These are phyloP conservation scores for Maniola hyperantus DNA, from an alignment of 2,888 invertebrate species.

Conservation along the genomic window DNA sequence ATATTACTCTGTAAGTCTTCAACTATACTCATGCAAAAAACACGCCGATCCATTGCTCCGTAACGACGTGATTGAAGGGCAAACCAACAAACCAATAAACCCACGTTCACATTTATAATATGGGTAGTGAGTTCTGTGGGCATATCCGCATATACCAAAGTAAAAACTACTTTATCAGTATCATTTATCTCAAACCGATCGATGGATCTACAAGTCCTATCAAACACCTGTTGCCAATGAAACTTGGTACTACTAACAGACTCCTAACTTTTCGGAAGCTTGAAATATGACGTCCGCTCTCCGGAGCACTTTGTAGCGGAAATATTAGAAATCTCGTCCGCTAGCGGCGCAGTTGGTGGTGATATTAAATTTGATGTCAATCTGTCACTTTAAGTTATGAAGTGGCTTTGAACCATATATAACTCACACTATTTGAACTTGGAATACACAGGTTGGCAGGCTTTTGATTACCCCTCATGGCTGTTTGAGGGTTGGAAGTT, in stretches of 20 bases:
- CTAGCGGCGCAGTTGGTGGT: slow-evolving; percentile 18
- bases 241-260: slow-evolving; percentile 5
- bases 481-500: too few relatives aligned
- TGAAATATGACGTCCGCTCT: slow-evolving; percentile 24
- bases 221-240: slow-evolving; percentile 22
- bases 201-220: background rate
- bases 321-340: slow-evolving; percentile 22
- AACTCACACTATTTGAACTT: too few relatives aligned
- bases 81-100: too few relatives aligned
- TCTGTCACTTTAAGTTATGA: slow-evolving; percentile 16
- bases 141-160: background rate
- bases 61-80: too few relatives aligned
- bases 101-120: too few relatives aligned
- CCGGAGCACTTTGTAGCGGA: slow-evolving; percentile 17
- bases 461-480: too few relatives aligned
- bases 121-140: too few relatives aligned
- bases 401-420: too few relatives aligned
- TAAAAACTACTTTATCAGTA: background rate
- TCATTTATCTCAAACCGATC: background rate
- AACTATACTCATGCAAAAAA: too few relatives aligned
- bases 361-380: slow-evolving; percentile 27
- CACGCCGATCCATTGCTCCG: too few relatives aligned
- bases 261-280: slow-evolving; percentile 5
- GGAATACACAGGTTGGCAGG: too few relatives aligned
- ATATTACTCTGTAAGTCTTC: too few relatives aligned